Evolutionary conservation across 1,140 invertebrate species (phyloP), one percentile per base, ranked within the genome.

Genomic region (Monomorium pharaonis): DNA sequence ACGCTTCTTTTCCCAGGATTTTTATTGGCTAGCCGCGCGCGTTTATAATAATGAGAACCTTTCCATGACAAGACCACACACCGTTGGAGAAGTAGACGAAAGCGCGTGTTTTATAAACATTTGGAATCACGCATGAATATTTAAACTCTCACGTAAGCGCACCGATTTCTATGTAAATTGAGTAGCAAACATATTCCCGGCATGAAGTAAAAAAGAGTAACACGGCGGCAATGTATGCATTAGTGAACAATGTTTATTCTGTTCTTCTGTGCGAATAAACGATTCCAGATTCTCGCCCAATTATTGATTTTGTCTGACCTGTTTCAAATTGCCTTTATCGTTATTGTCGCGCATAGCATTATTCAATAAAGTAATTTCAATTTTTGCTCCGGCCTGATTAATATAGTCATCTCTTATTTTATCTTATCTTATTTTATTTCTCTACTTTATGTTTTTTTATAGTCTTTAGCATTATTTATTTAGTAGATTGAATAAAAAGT

Each of bases 301-400:
- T 83, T 83, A 83, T 74, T 74, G 65, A 81, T 81, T 81, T 81
- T 56, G 51, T 74, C 78, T 83, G 78, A 83, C 78, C 78, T 83
- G 54, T 33, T 72, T 83, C 14, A 74, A 74, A 74, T 83, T 74
- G 16, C 49, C 30, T 62, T 80, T 54, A n/a, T n/a, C 21, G 4
- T 58, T 44, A 51, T 18, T 44, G 7, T 51, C 51, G 24, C 77
- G 24, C 62, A 2, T 33, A 30, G 6, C 21, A 81, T 67, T 80
- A 72, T 72, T 56, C 24, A 83, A 42, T 33, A 10, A 83, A 24
- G 6, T 51, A 83, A 83, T 58, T 74, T 74, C 27, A 74, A 83
- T 83, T 72, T 30, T 83, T 18, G 37, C 51, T 47, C 37, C 47
- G 65, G 3, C 16, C n/a, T 56, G 27, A 83, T 83, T 60, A 74